Base-by-base conservation (phyloP, 2,113 vertebrate species). In the Proterorhinus semilunaris region DNA sequence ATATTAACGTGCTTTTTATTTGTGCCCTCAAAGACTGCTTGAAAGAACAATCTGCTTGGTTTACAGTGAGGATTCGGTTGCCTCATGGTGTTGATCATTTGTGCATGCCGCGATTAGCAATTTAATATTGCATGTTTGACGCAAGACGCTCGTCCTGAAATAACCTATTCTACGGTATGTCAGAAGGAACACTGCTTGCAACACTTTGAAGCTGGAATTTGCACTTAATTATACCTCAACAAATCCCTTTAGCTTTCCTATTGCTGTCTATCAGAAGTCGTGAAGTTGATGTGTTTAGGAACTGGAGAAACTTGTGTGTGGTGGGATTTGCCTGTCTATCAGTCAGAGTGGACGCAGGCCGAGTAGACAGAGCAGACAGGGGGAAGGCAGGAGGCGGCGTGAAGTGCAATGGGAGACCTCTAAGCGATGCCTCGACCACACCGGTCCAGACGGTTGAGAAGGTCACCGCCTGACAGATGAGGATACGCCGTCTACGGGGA, bases 391-490 rank as follows among this genome's bases (percentile, higher is more conserved):
- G 53, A 55, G 54, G 54, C 57, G 66, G 68, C 6, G 8, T 57
- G 63, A 44, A 68, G 54, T 58, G 59, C 79, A 72, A 72, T 65
- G 10, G 75, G 58, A 74, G 72, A 74, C 75, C 49, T 72, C 58
- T 69, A 74, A 50, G 69, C 47, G 6, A 16, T 65, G 42, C 27
- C 62, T 49, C n/a, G 69, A 36, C 62, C 2, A 44, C 71, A 46
- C 69, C 68, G n/a, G 71, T 78, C 75, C 58, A 66, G 65, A 52
- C 55, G 16, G 55, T 69, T 69, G 49, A 79, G 77, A 79, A 84
- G 75, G 78, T 81, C 85, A 79, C 8, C 43, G 8, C 58, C 46
- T 74, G 80, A 82, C 69, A 69, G 71, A 82, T 66, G 74, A 82
- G 66, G 51, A 74, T 47, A n/a, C 3, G 46, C 36, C 15, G 72